Conservation (phyloP, 2,797 vertebrate species). For the Onychomys leucogaster region DNA sequence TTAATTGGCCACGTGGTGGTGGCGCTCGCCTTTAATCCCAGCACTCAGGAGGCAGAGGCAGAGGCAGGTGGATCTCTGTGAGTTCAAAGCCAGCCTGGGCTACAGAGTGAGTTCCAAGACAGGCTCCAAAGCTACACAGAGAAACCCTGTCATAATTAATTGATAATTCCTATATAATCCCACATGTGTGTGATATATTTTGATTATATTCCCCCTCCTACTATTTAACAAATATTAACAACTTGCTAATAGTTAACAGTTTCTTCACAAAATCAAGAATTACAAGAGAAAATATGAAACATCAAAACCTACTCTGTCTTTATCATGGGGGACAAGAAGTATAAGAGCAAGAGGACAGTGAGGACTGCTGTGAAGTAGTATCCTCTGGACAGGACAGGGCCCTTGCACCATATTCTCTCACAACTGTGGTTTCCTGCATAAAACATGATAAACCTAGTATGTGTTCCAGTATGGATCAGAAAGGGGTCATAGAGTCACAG, state of each 20-base stretch:
- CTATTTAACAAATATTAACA: neutral
- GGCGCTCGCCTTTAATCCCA: too few species aligned
- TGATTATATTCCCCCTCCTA: neutral
- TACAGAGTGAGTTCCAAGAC: too few species aligned
- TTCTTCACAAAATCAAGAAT: neutral
- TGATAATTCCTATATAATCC: neutral
- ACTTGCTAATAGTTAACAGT: neutral
- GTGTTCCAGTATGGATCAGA: neutral
- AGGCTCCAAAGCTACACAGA: too few species aligned
- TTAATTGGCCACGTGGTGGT: too few species aligned
- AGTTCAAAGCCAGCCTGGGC: too few species aligned
- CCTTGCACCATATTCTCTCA: neutral
- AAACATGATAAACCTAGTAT: neutral
- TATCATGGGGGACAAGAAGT: neutral
- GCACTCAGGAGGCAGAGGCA: too few species aligned
- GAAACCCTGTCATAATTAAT: too few species aligned
- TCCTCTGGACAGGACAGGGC: neutral
- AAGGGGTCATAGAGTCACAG: neutral
- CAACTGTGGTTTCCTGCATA: neutral
- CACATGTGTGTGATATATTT: neutral
- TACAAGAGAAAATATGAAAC: neutral
- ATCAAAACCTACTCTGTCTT: neutral
- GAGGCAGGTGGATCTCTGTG: too few species aligned
- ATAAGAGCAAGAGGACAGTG: neutral
- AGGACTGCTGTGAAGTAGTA: neutral